Evolutionary conservation across 2,797 vertebrate species (phyloP), one percentile per base, ranked within the genome.

Genomic region (Miichthys miiuy): DNA sequence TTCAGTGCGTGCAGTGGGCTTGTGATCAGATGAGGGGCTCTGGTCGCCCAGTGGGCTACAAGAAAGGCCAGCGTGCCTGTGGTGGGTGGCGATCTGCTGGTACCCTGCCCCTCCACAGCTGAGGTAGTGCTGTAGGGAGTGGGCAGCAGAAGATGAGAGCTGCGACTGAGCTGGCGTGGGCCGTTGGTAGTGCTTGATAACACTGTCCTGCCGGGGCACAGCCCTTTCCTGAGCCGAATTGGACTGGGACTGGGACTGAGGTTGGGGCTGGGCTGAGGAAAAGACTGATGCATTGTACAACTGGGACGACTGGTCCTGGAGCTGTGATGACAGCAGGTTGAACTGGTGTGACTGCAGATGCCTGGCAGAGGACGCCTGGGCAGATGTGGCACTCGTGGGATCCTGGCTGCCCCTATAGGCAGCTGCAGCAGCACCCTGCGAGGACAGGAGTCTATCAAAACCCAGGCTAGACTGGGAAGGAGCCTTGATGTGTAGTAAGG

Each of bases 131-230:
- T 99, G 97, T 12, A 99, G 95, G 63, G 97, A 95, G 74, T 97
- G 97, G 48, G 97, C 94, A 1, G 96, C 94, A n/a, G 97, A 96
- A 18, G 97, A 95, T 0, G 97, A 95, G 2, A 97, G 93, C 3
- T 96, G 95, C 0, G 97, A 92, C 82, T 98, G 97, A 5, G 96
- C 91, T 1, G 96, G 96, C 9, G 95, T 95, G 0, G 97, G 97
- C 62, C 97, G 94, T 93, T 98, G 97, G 94, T 98, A 98, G 95
- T 98, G 97, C 91, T 98, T 98, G 78, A 98, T 98, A 60, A 98
- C 97, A 0, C 97, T 98, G 94, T 98, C 97, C 90, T 98, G 97
- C 20, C 97, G 93, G 13, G 97, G 96, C n/a, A 97, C 94, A n/a
- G 97, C 96, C 66, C 97, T 92, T 80, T 98, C 97, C 20, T 97